These are phyloP conservation scores for Cyprinodon tularosa DNA, from an alignment of 2,113 vertebrate species.

Conservation along the genomic window DNA sequence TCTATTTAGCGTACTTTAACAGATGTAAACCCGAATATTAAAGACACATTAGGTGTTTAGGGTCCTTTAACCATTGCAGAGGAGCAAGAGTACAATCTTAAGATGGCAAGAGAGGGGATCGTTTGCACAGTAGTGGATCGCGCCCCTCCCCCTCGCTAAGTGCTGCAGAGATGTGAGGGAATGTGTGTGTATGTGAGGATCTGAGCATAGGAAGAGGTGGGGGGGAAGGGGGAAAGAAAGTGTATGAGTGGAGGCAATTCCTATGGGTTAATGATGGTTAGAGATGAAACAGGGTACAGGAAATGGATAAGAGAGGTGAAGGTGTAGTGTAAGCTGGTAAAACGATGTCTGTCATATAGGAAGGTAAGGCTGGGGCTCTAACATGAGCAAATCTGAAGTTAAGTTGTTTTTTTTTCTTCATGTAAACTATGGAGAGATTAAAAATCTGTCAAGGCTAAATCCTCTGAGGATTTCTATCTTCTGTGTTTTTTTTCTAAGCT, in stretches of 20 bases:
- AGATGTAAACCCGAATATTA: conserved; percentile 45
- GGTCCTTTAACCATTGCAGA: conserved; percentile 42
- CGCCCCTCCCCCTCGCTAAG: conserved; percentile 67
- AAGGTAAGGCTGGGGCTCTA: not conserved
- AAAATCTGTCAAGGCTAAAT: conserved; percentile 42
- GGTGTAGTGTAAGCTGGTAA: conserved; percentile 39
- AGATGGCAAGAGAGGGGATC: conserved; percentile 53
- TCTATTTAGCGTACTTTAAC: conserved; percentile 10
- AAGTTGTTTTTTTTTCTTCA: not conserved
- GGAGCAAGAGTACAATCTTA: conserved; percentile 49
- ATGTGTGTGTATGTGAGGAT: conserved; percentile 45
- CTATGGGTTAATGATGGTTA: conserved; percentile 41
- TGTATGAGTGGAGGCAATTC: conserved; percentile 35
- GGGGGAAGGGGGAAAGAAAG: conserved; percentile 20
- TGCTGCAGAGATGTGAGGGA: conserved; percentile 68
- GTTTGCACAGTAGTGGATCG: conserved; percentile 53
- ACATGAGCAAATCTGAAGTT: conserved; percentile 5
- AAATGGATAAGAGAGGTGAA: conserved; percentile 26
- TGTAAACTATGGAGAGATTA: conserved; percentile 47
- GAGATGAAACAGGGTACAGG: conserved; percentile 29
- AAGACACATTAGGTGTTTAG: conserved; percentile 69
- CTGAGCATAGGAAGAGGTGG: conserved; percentile 32
- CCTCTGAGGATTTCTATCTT: conserved; percentile 30
- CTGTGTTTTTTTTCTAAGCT: conserved; percentile 2
- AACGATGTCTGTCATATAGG: not conserved